Base-by-base conservation (phyloP, 2,888 invertebrate genomes). In the Philereme vetulata region DNA sequence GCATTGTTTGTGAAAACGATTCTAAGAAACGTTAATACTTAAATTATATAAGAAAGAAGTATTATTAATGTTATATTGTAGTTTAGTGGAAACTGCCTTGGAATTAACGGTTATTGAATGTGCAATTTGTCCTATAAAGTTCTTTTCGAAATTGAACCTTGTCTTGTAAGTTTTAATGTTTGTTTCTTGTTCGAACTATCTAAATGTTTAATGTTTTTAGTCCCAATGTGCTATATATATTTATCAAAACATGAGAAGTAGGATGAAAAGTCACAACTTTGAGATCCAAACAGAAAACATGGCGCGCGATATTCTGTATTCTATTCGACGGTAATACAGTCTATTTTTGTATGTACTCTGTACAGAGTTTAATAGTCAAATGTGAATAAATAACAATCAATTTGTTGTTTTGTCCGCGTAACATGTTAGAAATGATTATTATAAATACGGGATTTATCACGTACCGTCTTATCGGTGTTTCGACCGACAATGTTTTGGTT, bases 21-120 rank as follows among this genome's bases (percentile, higher is more conserved):
- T 43, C 45, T 53, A 44, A 45, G 56, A 53, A 45, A 64, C 43
- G 61, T 60, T 65, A 71, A 36, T 70, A 67, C 67, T 55, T 75
- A 73, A 72, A 62, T 56, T 76, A 69, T 72, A 66, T 72, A 71
- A 77, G 76, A 73, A 71, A 71, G 60, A 82, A 84, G 82, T 83
- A 84, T 84, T 84, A 84, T 78, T 81, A 81, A 78, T 76, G 74
- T 79, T 75, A 73, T 77, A 76, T 72, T 70, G 68, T 75, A 74
- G 74, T 69, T 60, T 62, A 51, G n/a, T 56, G 11, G 48, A 69
- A 70, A 71, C 63, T 76, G 74, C 75, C 75, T 75, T 75, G 68
- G 67, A 74, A 69, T 72, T 71, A 51, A 56, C 44, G 8, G 42
- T 51, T 62, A 52, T 55, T 42, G 48, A 60, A 58, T 56, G 59